Base-by-base conservation (phyloP, 2,888 invertebrate genomes). In the Drosophila paranaensis region DNA sequence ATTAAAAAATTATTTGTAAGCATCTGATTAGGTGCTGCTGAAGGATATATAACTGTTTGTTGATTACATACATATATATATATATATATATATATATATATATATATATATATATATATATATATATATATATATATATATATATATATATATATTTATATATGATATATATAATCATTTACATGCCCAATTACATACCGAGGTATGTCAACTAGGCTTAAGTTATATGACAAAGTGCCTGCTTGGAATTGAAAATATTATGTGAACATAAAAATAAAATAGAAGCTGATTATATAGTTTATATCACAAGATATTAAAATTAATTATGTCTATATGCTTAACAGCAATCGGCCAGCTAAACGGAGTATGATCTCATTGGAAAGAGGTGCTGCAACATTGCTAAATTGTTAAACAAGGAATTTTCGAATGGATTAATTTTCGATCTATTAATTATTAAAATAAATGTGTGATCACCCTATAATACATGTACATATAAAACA, bases 371-470 rank as follows among this genome's bases (percentile, higher is more conserved):
- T 84, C 84, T 83, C 83, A 86, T 14, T 39, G 37, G 39, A 39
- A 33, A 35, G 16, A 48, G 9, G 25, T 42, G 42, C 65, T 77
- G 66, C 74, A 75, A 40, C 69, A 77, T 70, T 82, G 77, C 74
- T 69, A 71, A 50, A 81, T 75, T 85, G 73, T 74, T 81, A 74
- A 66, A 64, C 42, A 65, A 71, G 61, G 46, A 65, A 50, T 71
- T 65, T 50, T 71, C 68, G 54, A 82, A 81, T 71, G 65, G 64
- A 73, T 77, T 79, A 79, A 77, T 86, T 84, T 86, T 86, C 82
- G 77, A 82, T 81, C 81, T 84, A 81, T 82, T 86, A 86, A 86
- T 84, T 86, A 84, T 80, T 79, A 69, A 82, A 84, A 81, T 83
- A 80, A 83, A 83, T 82, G 81, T 86, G 83, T 86, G 84, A 83